These are phyloP conservation scores for Myotis vivesi DNA, from an alignment of 2,797 vertebrate species.

Conservation along the genomic window DNA sequence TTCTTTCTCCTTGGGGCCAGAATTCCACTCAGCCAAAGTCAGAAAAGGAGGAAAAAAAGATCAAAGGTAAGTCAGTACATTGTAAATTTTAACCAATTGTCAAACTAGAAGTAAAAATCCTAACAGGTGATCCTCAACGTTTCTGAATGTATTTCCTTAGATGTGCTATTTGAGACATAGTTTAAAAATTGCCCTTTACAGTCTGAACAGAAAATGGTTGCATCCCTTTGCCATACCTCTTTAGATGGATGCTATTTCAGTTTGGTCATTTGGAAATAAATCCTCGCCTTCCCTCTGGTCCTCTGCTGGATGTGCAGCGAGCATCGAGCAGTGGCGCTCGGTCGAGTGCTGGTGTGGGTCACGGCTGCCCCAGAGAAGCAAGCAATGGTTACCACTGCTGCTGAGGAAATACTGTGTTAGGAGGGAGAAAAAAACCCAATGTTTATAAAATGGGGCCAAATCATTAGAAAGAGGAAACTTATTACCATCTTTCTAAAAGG, in stretches of 20 bases:
- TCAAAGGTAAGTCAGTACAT: neutral
- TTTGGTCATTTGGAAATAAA: neutral
- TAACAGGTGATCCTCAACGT: neutral
- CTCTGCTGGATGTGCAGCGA: neutral
- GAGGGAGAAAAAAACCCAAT: neutral
- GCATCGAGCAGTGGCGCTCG: accelerated
- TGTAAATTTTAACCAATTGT: neutral
- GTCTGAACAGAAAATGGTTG: neutral
- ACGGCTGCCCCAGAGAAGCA: neutral
- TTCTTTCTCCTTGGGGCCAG: neutral
- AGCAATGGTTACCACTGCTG: neutral
- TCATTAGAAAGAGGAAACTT: slow-evolving; percentile 28
- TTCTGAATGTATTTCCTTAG: neutral
- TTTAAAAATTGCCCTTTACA: neutral
- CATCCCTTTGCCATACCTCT: neutral
- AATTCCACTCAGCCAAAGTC: neutral
- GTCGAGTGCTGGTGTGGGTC: neutral
- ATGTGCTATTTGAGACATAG: neutral
- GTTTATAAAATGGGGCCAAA: slow-evolving; percentile 14
- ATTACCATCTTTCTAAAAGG: slow-evolving; percentile 40
- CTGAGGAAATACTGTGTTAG: neutral
- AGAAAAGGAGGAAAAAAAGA: neutral
- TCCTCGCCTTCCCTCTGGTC: neutral
- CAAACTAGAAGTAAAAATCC: neutral
- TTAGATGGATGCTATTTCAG: neutral